Percentiles rank a stretch among this genome's conserved stretches.
Conservation (phyloP, 2,797 vertebrate species). For the Numenius phaeopus region DNA sequence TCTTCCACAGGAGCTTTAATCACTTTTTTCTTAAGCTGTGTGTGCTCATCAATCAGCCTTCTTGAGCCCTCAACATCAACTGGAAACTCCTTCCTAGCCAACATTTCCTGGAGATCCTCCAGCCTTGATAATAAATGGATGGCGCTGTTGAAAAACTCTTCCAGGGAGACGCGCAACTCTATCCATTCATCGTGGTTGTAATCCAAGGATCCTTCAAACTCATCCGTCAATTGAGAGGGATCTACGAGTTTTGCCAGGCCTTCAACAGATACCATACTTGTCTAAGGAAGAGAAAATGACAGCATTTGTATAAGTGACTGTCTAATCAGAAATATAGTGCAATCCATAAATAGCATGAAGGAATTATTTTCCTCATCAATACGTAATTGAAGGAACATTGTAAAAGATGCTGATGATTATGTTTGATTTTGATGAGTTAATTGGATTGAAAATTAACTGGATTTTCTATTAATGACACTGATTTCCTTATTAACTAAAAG, state of each 20-base stretch:
- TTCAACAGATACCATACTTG: conserved; percentile 98
- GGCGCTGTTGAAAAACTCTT: conserved; percentile 95
- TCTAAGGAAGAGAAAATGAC: conserved; percentile 79
- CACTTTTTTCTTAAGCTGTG: conserved; percentile 97
- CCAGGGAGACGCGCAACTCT: conserved; percentile 92
- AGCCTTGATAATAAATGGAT: conserved; percentile 93
- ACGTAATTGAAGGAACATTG: background rate
- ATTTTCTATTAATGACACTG: background rate
- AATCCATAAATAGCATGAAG: background rate
- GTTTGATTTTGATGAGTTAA: background rate
- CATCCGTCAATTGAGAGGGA: conserved; percentile 96
- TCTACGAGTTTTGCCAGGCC: conserved; percentile 96
- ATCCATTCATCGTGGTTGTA: conserved; percentile 99
- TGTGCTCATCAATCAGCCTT: conserved; percentile 95
- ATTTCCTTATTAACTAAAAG: background rate
- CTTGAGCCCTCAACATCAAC: conserved; percentile 96
- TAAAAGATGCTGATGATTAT: background rate
- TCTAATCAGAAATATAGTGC: background rate
- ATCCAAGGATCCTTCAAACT: conserved; percentile 98
- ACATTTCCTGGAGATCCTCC: conserved; percentile 96
- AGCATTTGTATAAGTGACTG: background rate
- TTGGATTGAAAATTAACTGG: background rate
- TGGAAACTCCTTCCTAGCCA: conserved; percentile 96
- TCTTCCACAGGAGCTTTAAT: conserved; percentile 96
- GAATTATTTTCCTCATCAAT: background rate